Percentiles rank a stretch among this genome's conserved stretches.
phyloP scores from a whole-genome alignment of 2,113 vertebrate genomes.

The Setophaga kirtlandii region DNA sequence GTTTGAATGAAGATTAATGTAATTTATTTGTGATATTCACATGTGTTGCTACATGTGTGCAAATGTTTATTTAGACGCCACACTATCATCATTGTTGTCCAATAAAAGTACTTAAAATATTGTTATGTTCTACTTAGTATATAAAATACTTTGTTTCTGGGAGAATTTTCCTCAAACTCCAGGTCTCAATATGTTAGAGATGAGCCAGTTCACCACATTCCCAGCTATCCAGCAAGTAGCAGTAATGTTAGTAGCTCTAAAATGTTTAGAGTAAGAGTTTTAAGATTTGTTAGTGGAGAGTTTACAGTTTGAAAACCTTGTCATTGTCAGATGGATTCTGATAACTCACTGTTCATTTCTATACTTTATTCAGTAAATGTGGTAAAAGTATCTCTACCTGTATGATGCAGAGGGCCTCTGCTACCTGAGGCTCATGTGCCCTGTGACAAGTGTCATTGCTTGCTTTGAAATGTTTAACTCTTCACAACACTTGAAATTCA shows the following conservation, averaged over 20 bases:
- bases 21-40: background rate
- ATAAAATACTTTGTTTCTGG: background rate
- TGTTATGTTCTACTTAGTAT: background rate
- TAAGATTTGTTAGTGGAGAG: background rate
- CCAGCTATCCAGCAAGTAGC: background rate
- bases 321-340: background rate
- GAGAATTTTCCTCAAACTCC: background rate
- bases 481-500: background rate
- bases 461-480: background rate
- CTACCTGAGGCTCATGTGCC: background rate
- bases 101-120: background rate
- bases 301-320: background rate
- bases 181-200: background rate
- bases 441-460: background rate
- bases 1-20: background rate
- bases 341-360: background rate
- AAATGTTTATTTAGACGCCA: background rate
- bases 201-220: background rate
- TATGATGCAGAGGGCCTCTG: background rate
- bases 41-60: background rate
- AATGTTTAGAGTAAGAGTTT: background rate
- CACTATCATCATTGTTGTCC: fast-evolving
- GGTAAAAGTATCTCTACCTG: background rate
- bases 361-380: background rate
- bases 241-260: background rate